Evolutionary conservation across 2,113 vertebrate species (phyloP).

Genomic region (Hippocampus abdominalis): DNA sequence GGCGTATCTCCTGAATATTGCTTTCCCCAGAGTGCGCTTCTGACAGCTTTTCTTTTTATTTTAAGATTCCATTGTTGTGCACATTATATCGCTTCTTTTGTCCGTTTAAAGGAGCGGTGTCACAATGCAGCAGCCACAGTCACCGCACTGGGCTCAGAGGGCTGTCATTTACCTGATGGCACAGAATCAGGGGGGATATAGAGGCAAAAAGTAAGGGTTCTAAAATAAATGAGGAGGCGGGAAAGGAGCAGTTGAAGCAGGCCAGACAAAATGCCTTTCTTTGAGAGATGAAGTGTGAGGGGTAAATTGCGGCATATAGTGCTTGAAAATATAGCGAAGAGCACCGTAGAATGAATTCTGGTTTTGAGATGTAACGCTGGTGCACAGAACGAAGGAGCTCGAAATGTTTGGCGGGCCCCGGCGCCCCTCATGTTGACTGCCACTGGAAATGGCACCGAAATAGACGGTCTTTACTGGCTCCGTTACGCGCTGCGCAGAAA

Average conservation of each 20-base stretch:
- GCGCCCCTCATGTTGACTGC: conserved; percentile 37
- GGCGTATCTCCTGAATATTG: not conserved
- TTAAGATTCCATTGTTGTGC: not conserved
- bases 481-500: conserved; percentile 57
- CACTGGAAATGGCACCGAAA: conserved; percentile 52
- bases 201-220: conserved; percentile 12
- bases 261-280: conserved; percentile 12
- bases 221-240: conserved; percentile 18
- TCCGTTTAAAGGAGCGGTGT: conserved; percentile 15
- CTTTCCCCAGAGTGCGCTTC: not conserved
- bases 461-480: conserved; percentile 30
- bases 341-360: conserved; percentile 56
- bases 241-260: conserved; percentile 21
- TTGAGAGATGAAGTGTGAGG: conserved; percentile 24
- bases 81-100: not conserved
- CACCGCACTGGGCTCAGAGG: conserved; percentile 29
- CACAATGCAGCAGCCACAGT: conserved; percentile 10
- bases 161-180: conserved; percentile 51
- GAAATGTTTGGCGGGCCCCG: conserved; percentile 44
- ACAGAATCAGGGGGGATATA: conserved; percentile 31
- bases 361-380: conserved; percentile 67
- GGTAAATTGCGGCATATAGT: conserved; percentile 14
- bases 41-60: not conserved
- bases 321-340: conserved; percentile 34
- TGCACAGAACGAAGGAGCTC: conserved; percentile 54